Evolutionary conservation across 2,888 invertebrate species (phyloP).

Genomic region (Gari tellinella): DNA sequence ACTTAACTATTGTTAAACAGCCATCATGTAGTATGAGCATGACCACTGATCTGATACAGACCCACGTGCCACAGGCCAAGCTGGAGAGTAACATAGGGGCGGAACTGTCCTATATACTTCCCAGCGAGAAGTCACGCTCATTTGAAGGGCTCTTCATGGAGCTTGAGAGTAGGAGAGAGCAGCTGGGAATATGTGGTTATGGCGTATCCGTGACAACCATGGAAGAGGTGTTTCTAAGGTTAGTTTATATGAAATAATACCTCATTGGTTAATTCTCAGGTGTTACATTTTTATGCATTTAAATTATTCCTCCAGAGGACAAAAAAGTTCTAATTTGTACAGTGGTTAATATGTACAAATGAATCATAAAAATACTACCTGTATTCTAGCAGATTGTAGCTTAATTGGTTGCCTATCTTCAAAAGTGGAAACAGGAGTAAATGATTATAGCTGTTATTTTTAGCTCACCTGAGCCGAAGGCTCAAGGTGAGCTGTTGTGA

Average conservation of each 20-base stretch:
- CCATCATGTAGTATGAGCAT: conserved; percentile 84
- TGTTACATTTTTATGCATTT: too few species aligned
- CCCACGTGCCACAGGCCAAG: conserved; percentile 88
- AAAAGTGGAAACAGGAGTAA: too few species aligned
- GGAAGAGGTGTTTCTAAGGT: conserved; percentile 90
- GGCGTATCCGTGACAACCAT: conserved; percentile 94
- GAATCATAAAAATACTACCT: too few species aligned
- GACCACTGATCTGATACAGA: conserved; percentile 87
- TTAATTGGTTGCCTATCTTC: too few species aligned
- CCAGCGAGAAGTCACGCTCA: conserved; percentile 74
- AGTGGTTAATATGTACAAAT: too few species aligned
- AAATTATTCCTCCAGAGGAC: too few species aligned
- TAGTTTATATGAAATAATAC: neutral
- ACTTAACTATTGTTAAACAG: conserved; percentile 88
- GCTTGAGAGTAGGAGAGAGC: conserved; percentile 76
- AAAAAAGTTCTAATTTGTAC: too few species aligned
- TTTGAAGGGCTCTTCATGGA: conserved; percentile 79
- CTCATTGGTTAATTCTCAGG: too few species aligned
- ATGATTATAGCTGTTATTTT: too few species aligned
- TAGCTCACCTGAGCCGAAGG: too few species aligned
- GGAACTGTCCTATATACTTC: conserved; percentile 81
- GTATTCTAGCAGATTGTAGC: too few species aligned
- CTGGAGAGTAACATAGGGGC: conserved; percentile 84
- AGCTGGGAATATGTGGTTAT: conserved; percentile 90
- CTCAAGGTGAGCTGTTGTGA: too few species aligned